phyloP scores from a whole-genome alignment of 2,797 vertebrate genomes.

The Halcyon chelicuti region DNA sequence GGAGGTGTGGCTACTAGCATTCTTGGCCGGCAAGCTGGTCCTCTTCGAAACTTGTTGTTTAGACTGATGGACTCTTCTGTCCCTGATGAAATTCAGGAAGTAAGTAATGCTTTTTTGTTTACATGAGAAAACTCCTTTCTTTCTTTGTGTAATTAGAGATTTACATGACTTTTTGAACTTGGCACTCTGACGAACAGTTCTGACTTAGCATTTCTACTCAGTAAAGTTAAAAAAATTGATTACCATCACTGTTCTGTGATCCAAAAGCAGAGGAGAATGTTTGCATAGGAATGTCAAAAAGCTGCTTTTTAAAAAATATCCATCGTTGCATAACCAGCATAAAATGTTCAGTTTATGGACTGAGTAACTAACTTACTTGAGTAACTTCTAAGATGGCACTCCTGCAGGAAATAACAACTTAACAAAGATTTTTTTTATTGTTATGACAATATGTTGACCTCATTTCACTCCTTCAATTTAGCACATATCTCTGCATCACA shows the following conservation, averaged over 20 bases:
- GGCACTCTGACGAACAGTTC: fast-evolving
- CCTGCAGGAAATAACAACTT: background rate
- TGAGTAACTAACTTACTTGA: background rate
- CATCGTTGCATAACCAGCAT: background rate
- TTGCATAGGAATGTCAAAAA: background rate
- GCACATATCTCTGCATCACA: background rate
- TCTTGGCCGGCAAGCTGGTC: slow-evolving; percentile 85
- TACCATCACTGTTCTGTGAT: background rate
- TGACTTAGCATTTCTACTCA: background rate
- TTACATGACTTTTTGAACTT: background rate
- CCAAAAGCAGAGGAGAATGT: background rate
- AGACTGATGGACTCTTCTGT: slow-evolving; percentile 88
- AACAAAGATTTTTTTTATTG: background rate
- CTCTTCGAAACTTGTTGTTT: slow-evolving; percentile 85
- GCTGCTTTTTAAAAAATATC: background rate
- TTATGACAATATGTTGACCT: background rate
- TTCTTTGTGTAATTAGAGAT: background rate
- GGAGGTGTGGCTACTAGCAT: slow-evolving; percentile 88
- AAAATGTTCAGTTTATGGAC: background rate
- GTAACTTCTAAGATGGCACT: background rate
- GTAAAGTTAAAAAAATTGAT: background rate
- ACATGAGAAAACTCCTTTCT: background rate
- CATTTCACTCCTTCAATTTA: background rate
- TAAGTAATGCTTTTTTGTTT: slow-evolving; percentile 37
- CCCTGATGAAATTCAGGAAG: slow-evolving; percentile 88